phyloP scores from a whole-genome alignment of 2,113 vertebrate species.

The Bettongia penicillata region DNA sequence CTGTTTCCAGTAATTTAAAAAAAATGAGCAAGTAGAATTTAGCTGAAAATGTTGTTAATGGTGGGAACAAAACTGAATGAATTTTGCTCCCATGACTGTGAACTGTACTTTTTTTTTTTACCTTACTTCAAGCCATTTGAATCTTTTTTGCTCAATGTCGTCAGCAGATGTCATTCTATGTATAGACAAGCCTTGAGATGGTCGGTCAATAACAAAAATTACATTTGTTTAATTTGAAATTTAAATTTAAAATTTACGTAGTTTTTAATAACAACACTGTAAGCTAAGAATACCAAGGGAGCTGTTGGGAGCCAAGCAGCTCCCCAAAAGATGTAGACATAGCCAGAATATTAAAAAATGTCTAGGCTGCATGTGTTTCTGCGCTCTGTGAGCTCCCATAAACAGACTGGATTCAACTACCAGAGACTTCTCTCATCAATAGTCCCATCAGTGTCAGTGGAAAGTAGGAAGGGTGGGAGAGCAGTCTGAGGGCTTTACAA shows the following conservation, averaged over 20 bases:
- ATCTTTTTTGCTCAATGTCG: background rate
- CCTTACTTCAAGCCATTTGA: background rate
- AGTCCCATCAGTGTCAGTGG: slow-evolving; percentile 8
- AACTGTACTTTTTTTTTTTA: background rate
- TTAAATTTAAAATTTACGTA: no score
- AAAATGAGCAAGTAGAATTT: background rate
- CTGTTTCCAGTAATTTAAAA: background rate
- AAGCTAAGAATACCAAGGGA: slow-evolving; percentile 9
- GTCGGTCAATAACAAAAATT: background rate
- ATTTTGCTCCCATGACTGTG: background rate
- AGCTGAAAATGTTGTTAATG: background rate
- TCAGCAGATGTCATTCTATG: background rate
- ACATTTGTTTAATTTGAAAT: no score
- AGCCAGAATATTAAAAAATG: background rate
- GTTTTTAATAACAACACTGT: background rate
- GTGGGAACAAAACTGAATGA: background rate
- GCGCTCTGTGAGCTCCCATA: background rate
- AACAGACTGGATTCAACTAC: slow-evolving; percentile 38
- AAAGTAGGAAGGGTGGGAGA: slow-evolving; percentile 29
- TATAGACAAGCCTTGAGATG: background rate
- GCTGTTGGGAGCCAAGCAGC: background rate
- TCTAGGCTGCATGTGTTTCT: slow-evolving; percentile 2
- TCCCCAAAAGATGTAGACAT: background rate
- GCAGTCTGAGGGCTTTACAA: slow-evolving; percentile 30
- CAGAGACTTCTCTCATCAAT: background rate